Base-by-base conservation (phyloP, 1,140 invertebrate genomes). In the Tetragonula clypearis region DNA sequence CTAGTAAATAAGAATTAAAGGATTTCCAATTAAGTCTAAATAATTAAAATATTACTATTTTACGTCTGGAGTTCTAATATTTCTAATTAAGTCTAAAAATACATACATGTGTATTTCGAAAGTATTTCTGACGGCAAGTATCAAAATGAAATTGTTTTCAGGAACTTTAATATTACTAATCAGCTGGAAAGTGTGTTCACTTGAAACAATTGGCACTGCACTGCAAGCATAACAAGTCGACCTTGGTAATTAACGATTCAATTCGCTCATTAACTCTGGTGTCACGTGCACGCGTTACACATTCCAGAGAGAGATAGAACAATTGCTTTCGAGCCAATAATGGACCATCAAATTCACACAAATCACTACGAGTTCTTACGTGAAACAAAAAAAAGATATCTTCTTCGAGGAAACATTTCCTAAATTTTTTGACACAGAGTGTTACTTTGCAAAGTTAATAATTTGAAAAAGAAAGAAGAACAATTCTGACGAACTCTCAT, bases 231-330 rank as follows among this genome's bases (percentile, higher is more conserved):
- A 66, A 68, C 55, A 30, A 30, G 19, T 23, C 69, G 56, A 62
- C 76, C 76, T 84, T 84, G 66, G 41, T 49, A 79, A 84, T 84
- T 84, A 79, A 62, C 66, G 55, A 35, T n/a, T 30, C 66, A 55
- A 62, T 35, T 78, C 41, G 5, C 30, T 62, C 53, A 72, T 84
- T 84, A 72, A 56, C 41, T n/a, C 76, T 19, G 9, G 12, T 35
- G 49, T 79, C 21, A 6, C 17, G 68, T 23, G 49, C 74, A 77
- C 68, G 62, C 58, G 82, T 84, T 84, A 79, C 56, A 79, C 75
- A 84, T 79, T 71, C 56, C 76, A 72, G 15, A 55, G 58, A 56
- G 56, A 84, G 55, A 21, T n/a, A 26, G 75, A 14, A 5, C 49
- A 41, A 62, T 17, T 49, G 6, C 9, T n/a, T 26, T 65, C 65